These are phyloP conservation scores for Ypsolopha sequella DNA, from an alignment of 2,888 invertebrate genomes.

Conservation along the genomic window DNA sequence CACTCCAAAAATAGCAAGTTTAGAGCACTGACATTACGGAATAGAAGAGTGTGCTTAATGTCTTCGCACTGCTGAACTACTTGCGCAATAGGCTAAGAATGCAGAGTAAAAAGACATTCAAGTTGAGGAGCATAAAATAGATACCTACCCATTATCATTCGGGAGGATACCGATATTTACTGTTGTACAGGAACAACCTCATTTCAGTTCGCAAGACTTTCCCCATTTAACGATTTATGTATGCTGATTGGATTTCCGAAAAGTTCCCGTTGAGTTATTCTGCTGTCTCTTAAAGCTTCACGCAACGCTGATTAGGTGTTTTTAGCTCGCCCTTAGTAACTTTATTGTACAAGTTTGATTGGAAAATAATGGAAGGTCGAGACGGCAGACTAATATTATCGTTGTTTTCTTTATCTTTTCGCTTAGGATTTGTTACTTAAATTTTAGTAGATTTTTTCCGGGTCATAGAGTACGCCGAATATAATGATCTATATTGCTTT, in stretches of 20 bases:
- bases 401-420: constrained; percentile 16
- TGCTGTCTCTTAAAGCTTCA: constrained; percentile 17
- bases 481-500: constrained; percentile 8
- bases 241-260: constrained; percentile 37
- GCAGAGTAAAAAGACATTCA: neutral
- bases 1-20: neutral
- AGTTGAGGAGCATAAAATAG: neutral
- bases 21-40: neutral
- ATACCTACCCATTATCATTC: neutral
- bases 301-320: constrained; percentile 39
- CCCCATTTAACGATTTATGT: constrained; percentile 39
- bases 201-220: constrained; percentile 19
- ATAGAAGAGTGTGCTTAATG: neutral
- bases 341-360: constrained; percentile 51
- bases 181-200: constrained; percentile 5
- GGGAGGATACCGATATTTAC: constrained; percentile 4
- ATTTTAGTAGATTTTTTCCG: constrained; percentile 12
- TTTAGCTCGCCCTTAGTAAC: constrained; percentile 24
- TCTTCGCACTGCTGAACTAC: neutral
- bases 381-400: constrained; percentile 25
- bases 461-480: constrained; percentile 1
- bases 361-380: constrained; percentile 37
- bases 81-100: neutral
- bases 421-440: constrained; percentile 20
- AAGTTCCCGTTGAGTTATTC: constrained; percentile 17